Conservation (phyloP, 2,797 vertebrate genomes). For the Aulostomus chinensis region DNA sequence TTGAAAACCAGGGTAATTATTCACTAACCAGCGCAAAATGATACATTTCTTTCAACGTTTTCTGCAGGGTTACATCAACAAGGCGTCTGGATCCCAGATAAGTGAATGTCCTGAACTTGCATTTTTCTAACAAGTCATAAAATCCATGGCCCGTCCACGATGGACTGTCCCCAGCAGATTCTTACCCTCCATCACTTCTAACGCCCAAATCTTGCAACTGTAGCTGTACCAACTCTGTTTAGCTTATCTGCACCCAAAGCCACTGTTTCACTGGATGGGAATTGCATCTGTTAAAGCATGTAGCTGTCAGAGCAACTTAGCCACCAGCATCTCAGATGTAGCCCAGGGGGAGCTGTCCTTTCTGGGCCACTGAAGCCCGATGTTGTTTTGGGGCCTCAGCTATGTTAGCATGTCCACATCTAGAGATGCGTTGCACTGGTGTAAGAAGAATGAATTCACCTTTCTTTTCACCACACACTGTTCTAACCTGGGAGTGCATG, state of each 20-base stretch:
- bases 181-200: slow-evolving; percentile 22
- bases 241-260: slow-evolving; percentile 58
- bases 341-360: slow-evolving; percentile 72
- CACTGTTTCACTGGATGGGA: slow-evolving; percentile 57
- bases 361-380: slow-evolving; percentile 72
- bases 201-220: slow-evolving; percentile 18
- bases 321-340: slow-evolving; percentile 63
- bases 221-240: slow-evolving; percentile 29
- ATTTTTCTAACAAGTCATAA: too few species aligned
- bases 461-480: slow-evolving; percentile 35
- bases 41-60: too few species aligned
- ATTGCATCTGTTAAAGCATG: slow-evolving; percentile 73
- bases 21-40: too few species aligned
- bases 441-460: slow-evolving; percentile 45
- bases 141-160: too few species aligned
- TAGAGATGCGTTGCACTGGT: slow-evolving; percentile 17
- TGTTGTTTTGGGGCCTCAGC: slow-evolving; percentile 61
- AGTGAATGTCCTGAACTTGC: too few species aligned
- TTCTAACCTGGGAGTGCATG: slow-evolving; percentile 19
- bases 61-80: too few species aligned
- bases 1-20: too few species aligned
- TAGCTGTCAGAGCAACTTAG: slow-evolving; percentile 77
- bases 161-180: too few species aligned
- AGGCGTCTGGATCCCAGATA: too few species aligned
- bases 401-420: slow-evolving; percentile 31